Conservation (phyloP, 2,797 vertebrate genomes). For the Macropus fuliginosus region DNA sequence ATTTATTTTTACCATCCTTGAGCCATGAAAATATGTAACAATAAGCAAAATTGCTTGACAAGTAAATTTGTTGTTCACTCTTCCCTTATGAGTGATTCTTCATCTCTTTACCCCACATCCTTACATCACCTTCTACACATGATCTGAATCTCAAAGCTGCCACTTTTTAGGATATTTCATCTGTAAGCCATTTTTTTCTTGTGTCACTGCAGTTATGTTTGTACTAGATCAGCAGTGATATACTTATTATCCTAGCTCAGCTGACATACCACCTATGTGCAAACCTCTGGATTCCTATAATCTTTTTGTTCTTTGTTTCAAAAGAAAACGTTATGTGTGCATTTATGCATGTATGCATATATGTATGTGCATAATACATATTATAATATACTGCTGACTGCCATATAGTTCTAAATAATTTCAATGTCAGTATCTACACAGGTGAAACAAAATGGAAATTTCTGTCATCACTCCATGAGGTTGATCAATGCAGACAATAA, state of each 20-base stretch:
- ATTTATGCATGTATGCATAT: no score
- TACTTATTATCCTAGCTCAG: not conserved
- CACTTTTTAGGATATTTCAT: not conserved
- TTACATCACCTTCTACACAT: not conserved
- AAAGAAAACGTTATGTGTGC: not conserved
- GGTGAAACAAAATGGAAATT: not conserved
- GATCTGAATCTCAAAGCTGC: not conserved
- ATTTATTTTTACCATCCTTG: not conserved
- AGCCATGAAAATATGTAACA: not conserved
- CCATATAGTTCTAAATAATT: not conserved
- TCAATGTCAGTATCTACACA: not conserved
- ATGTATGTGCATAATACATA: not conserved
- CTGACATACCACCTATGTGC: not conserved
- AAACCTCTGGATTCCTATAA: not conserved
- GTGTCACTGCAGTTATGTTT: not conserved
- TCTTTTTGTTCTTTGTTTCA: not conserved
- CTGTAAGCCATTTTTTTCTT: constrained; percentile 19
- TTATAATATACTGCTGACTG: not conserved
- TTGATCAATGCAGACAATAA: not conserved
- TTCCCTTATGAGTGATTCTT: not conserved
- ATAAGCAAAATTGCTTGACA: not conserved
- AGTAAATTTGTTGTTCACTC: not conserved
- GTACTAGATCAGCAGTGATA: not conserved
- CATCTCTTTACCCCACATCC: not conserved
- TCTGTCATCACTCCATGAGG: not conserved